Conservation (phyloP, 2,888 invertebrate species). For the Schizaphis graminum region DNA sequence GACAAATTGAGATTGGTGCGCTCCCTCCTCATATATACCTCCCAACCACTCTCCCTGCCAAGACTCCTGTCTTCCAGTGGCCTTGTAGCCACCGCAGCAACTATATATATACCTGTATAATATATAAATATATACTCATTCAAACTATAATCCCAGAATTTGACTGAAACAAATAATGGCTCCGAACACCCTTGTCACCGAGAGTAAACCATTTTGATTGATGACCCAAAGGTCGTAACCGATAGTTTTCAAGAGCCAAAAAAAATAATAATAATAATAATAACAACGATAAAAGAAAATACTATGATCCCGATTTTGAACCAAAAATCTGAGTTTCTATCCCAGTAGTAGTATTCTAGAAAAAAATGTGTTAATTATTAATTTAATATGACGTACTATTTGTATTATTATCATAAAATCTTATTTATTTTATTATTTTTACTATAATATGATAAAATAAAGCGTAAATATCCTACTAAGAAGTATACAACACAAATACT, state of each 20-base stretch:
- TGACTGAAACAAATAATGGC: conserved; percentile 26
- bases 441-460: too few species aligned
- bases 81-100: too few species aligned
- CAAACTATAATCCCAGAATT: conserved; percentile 19
- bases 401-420: too few species aligned
- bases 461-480: too few species aligned
- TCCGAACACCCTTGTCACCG: not conserved
- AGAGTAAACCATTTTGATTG: conserved; percentile 33
- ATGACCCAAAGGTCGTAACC: not conserved
- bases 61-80: not conserved
- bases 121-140: not conserved
- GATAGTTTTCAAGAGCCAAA: not conserved
- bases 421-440: too few species aligned
- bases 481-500: too few species aligned
- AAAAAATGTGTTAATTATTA: not conserved
- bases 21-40: not conserved
- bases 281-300: not conserved
- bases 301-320: not conserved
- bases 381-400: not conserved
- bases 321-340: not conserved
- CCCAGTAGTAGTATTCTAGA: not conserved
- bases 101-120: not conserved
- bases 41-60: not conserved
- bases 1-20: conserved; percentile 36
- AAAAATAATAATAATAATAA: not conserved